phyloP scores from a whole-genome alignment of 2,113 vertebrate genomes.

The Oreochromis spilurus region DNA sequence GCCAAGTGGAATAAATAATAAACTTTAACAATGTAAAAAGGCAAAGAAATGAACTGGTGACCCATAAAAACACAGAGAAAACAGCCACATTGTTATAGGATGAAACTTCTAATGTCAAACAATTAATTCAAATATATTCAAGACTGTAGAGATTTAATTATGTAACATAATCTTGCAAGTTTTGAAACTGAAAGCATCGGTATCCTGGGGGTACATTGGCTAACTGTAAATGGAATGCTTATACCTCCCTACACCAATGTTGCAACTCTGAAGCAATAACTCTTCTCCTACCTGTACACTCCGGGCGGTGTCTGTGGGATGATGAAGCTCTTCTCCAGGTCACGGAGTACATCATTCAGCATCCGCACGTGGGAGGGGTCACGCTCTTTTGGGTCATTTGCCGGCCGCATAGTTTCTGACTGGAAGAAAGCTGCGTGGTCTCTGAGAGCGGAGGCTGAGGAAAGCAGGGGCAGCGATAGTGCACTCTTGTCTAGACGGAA shows the following conservation, averaged over 20 bases:
- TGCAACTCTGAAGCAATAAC: background rate
- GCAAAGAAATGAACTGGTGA: background rate
- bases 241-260: background rate
- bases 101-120: background rate
- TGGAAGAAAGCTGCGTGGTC: constrained; percentile 85
- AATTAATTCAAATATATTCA: background rate
- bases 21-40: background rate
- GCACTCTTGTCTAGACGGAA: constrained; percentile 63
- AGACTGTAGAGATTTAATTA: background rate
- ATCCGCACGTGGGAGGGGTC: constrained; percentile 83
- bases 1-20: background rate
- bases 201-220: background rate
- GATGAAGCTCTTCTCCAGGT: constrained; percentile 88
- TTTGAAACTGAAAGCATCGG: background rate
- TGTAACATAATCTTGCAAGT: background rate
- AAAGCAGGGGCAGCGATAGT: constrained; percentile 62
- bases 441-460: constrained; percentile 71
- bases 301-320: constrained; percentile 77
- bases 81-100: background rate
- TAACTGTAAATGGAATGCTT: background rate
- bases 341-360: constrained; percentile 88
- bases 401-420: constrained; percentile 91
- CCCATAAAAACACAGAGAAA: background rate
- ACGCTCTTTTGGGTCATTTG: constrained; percentile 87
- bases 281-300: constrained; percentile 80